Evolutionary conservation across 2,797 vertebrate species (phyloP), one percentile per base, ranked within the genome.

Genomic region (Intellagama lesueurii): DNA sequence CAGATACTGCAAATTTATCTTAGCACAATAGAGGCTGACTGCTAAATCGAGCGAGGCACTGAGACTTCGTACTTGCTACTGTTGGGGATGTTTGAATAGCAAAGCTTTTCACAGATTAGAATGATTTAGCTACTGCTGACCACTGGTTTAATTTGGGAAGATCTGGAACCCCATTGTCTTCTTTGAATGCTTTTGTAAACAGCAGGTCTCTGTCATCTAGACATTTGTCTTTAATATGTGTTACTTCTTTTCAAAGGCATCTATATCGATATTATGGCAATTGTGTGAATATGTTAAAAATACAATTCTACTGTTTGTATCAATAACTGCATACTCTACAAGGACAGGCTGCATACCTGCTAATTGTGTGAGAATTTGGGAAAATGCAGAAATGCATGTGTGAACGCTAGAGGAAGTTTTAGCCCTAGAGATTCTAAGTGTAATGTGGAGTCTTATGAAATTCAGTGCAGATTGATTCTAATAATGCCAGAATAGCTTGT

Each of bases 401-500:
- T 93, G 90, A 92, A 52, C 88, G 86, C 92, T 90, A 91, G 91
- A 90, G 47, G 89, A 90, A 90, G 90, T 93, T 93, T 95, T 92
- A 94, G 92, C 83, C 68, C n/a, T 82, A 88, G 94, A 85, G 90
- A 86, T 92, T 96, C 94, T 88, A 91, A 5, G 82, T 87, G 92
- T 94, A 89, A 83, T 5, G 3, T 91, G 95, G 49, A 85, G 90
- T 90, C 73, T 49, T 87, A 78, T 64, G 0, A 92, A 90, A 85
- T 91, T 84, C 89, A 93, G 86, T 92, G 94, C 95, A 69, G 83
- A 89, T 92, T 92, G 95, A 91, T 88, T 96, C 83, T 85, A 95
- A 94, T 95, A 94, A 93, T 92, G 95, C 95, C 96, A 97, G 90
- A 96, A 92, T 95, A 81, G 95, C 93, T 95, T 94, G 91, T 94